phyloP scores from a whole-genome alignment of 2,797 vertebrate genomes.

The Gallinago nigripennis region DNA sequence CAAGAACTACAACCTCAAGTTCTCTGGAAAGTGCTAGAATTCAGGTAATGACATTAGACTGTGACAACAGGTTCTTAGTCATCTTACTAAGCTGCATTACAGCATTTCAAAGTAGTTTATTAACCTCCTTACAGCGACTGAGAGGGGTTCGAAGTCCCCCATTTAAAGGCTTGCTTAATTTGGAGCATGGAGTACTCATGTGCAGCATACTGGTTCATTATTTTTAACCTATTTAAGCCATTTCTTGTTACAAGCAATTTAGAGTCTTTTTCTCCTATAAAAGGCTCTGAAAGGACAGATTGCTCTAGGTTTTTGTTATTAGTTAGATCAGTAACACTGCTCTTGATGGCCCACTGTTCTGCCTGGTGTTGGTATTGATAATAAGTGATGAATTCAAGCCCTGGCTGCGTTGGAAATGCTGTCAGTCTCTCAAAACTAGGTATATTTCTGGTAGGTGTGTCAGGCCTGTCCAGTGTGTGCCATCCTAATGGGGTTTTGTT shows the following conservation, averaged over 20 bases:
- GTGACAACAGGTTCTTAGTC: not conserved
- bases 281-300: not conserved
- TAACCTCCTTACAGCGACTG: not conserved
- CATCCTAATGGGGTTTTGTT: not conserved
- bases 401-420: not conserved
- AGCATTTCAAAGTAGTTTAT: not conserved
- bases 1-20: not conserved
- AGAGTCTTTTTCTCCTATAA: not conserved
- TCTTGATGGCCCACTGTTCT: not conserved
- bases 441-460: not conserved
- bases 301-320: not conserved
- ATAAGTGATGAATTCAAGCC: not conserved
- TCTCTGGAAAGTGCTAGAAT: not conserved
- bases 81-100: not conserved
- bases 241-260: not conserved
- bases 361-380: not conserved
- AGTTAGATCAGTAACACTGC: not conserved
- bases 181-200: not conserved
- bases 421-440: not conserved
- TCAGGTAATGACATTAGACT: not conserved
- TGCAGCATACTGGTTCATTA: not conserved
- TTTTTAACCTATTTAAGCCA: slow-evolving; percentile 34
- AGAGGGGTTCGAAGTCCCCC: not conserved
- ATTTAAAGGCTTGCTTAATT: not conserved
- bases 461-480: not conserved